Evolutionary conservation across 2,797 vertebrate species (phyloP).

Genomic region (Thamnophis elegans): DNA sequence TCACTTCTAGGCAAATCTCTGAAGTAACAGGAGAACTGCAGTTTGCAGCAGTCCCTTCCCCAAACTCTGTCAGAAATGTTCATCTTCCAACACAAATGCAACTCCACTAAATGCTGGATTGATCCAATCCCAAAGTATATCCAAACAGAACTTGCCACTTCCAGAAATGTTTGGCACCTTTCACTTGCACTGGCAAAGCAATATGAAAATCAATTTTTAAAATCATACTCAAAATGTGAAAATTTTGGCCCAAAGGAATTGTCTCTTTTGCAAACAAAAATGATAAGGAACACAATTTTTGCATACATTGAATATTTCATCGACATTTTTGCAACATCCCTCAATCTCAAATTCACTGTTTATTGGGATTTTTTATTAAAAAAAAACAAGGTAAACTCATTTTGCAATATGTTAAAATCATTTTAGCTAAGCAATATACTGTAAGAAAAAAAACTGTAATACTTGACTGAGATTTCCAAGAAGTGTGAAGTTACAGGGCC

Average conservation of each 20-base stretch:
- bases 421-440: background rate
- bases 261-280: background rate
- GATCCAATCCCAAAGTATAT: background rate
- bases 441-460: background rate
- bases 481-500: background rate
- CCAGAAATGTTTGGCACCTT: background rate
- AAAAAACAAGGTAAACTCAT: background rate
- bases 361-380: background rate
- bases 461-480: too few species aligned
- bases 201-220: background rate
- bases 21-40: background rate
- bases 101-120: background rate
- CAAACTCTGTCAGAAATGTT: background rate
- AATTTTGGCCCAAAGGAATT: background rate
- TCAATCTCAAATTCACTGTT: background rate
- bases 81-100: background rate
- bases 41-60: background rate
- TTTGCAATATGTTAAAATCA: background rate
- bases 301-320: background rate
- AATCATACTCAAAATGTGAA: background rate
- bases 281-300: background rate
- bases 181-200: background rate
- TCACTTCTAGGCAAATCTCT: background rate
- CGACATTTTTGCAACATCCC: background rate
- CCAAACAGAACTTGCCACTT: background rate